Conservation (phyloP, 1,140 invertebrate species). For the Drosophila lacteicornis region DNA sequence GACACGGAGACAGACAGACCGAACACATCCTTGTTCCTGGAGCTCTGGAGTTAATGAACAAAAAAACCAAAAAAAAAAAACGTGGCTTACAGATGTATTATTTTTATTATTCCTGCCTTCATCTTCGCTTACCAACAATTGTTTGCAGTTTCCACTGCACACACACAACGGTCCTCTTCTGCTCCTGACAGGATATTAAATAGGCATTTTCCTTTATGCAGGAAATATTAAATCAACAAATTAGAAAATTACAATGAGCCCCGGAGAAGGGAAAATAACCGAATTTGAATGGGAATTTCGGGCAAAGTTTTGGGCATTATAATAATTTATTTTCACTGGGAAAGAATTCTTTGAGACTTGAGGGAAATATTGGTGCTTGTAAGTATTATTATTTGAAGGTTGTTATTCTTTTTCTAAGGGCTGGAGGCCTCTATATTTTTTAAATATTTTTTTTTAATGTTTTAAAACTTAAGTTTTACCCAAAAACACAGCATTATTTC, state of each 20-base stretch:
- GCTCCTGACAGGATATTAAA: slow-evolving; percentile 67
- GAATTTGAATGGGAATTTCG: slow-evolving; percentile 1
- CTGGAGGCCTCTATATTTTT: no score
- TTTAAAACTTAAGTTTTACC: no score
- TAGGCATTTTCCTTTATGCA: slow-evolving; percentile 57
- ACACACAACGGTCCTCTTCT: slow-evolving; percentile 11
- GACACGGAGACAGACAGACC: slow-evolving; percentile 21
- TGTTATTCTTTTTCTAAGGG: no score
- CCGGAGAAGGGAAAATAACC: neutral
- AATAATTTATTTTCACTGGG: neutral
- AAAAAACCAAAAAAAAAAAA: slow-evolving; percentile 49
- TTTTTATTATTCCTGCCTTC: slow-evolving; percentile 19
- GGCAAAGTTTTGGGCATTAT: neutral
- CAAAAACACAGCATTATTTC: no score
- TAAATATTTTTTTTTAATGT: no score
- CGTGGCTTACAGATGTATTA: slow-evolving; percentile 34
- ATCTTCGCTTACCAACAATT: slow-evolving; percentile 16
- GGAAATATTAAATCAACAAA: slow-evolving; percentile 72
- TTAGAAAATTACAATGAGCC: slow-evolving; percentile 52
- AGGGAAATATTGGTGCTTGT: no score
- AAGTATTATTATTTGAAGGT: no score
- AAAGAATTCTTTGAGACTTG: neutral
- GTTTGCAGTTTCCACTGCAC: slow-evolving; percentile 25
- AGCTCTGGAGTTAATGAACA: slow-evolving; percentile 43
- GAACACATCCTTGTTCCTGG: slow-evolving; percentile 46